A percentile compares a stretch with the other conserved stretches of the same genome.
These are phyloP conservation scores for Procambarus clarkii DNA, from an alignment of 1,140 invertebrate species.

Conservation along the genomic window DNA sequence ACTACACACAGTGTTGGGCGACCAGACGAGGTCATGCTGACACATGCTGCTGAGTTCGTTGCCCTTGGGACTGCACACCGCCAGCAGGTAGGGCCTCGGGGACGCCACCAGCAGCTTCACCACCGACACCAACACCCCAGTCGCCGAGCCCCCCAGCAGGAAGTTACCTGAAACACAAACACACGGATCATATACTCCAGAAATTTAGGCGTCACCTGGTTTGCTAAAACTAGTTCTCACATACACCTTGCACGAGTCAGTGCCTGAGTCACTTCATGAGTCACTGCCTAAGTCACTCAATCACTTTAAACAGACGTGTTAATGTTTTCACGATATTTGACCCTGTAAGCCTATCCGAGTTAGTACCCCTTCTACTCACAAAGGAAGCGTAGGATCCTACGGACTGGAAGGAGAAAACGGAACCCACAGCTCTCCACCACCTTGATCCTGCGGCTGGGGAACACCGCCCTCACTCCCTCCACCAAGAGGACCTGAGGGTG, in stretches of 20 bases:
- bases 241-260: too few species aligned
- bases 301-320: too few species aligned
- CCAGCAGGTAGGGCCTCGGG: constrained; percentile 36
- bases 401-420: background rate
- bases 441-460: constrained; percentile 5
- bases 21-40: background rate
- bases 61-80: background rate
- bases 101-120: constrained; percentile 35
- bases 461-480: constrained; percentile 27
- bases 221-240: too few species aligned
- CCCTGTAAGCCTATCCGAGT: too few species aligned
- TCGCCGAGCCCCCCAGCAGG: constrained; percentile 36
- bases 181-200: too few species aligned
- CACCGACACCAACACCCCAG: constrained; percentile 41
- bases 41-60: background rate
- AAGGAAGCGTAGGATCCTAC: constrained; percentile 38
- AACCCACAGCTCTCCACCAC: background rate
- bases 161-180: constrained; percentile 17
- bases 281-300: too few species aligned
- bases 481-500: constrained; percentile 21
- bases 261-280: too few species aligned
- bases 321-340: too few species aligned
- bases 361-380: constrained; percentile 23
- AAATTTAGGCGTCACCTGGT: too few species aligned
- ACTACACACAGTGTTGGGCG: constrained; percentile 18